Evolutionary conservation across 2,113 vertebrate genomes (phyloP), one percentile per base, ranked within the genome.

Genomic region (Mystacornis crossleyi): DNA sequence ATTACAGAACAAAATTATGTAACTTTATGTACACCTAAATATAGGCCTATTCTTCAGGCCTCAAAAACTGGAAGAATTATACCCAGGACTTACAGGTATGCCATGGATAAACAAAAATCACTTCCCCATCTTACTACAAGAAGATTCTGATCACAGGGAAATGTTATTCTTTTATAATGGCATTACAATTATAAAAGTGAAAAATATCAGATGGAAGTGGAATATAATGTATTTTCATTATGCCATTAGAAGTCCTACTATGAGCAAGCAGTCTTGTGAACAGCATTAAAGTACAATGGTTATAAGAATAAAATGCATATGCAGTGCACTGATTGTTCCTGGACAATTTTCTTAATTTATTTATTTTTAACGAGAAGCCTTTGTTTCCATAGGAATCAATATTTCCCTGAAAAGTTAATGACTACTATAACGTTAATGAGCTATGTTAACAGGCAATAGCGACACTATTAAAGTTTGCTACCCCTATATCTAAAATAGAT

Each of bases 351-450:
- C 38, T 86, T 69, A 36, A 80, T 86, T 93, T 86, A 58, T 67
- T 81, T 81, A 55, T 89, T 86, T 86, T 86, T 91, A 94, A 88
- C 9, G 65, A 81, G 43, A 48, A 86, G 48, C 3, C 12, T 89
- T 72, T 60, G 19, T 89, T 96, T 91, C 65, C n/a, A 62, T 18
- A 79, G 42, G 40, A 95, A 92, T 95, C 82, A 75, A 84, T 94
- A 87, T 47, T 67, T 89, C 57, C 26, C 74, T 81, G 62, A 21
- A 81, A 93, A 82, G 33, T 58, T 89, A 94, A 93, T 93, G 78
- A 93, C 62, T 89, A 65, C 53, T 69, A 34, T 38, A 84, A 91
- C n/a, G 18, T 34, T 93, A 85, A 91, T 75, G 83, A 87, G 31
- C 33, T 86, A 58, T 11, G 28, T 73, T 90, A 92, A 81, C 8